phyloP scores from a whole-genome alignment of 2,113 vertebrate genomes.

The Corythornis vintsioides region DNA sequence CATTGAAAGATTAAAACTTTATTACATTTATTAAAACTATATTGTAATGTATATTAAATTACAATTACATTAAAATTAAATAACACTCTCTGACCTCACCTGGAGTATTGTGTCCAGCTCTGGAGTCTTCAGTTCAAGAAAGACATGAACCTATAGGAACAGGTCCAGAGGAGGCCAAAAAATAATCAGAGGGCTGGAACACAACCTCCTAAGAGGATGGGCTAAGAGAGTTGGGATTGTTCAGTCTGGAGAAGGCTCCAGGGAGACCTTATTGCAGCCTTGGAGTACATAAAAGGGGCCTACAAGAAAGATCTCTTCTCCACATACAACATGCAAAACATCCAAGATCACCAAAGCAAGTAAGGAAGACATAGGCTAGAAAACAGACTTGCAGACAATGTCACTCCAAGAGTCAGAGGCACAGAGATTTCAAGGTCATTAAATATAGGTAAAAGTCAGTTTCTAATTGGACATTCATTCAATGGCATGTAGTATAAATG shows the following conservation, averaged over 20 bases:
- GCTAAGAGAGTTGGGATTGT: too few species aligned
- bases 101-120: too few species aligned
- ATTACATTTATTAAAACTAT: not conserved
- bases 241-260: too few species aligned
- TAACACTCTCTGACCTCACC: not conserved
- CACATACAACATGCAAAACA: not conserved
- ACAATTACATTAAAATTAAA: not conserved
- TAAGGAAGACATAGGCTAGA: not conserved
- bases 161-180: too few species aligned
- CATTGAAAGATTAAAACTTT: not conserved
- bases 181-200: too few species aligned
- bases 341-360: not conserved
- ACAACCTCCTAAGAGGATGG: too few species aligned
- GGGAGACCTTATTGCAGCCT: too few species aligned
- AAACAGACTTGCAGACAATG: not conserved
- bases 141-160: too few species aligned
- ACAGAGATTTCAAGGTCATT: not conserved
- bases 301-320: not conserved
- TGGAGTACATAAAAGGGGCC: too few species aligned
- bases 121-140: too few species aligned
- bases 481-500: too few species aligned
- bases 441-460: not conserved
- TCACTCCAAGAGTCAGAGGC: not conserved
- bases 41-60: not conserved
- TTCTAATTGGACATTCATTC: not conserved